A percentile compares a stretch with the other conserved stretches of the same genome.
Evolutionary conservation across 2,888 invertebrate species (phyloP).

Genomic region (Eugnorisma glareosa): DNA sequence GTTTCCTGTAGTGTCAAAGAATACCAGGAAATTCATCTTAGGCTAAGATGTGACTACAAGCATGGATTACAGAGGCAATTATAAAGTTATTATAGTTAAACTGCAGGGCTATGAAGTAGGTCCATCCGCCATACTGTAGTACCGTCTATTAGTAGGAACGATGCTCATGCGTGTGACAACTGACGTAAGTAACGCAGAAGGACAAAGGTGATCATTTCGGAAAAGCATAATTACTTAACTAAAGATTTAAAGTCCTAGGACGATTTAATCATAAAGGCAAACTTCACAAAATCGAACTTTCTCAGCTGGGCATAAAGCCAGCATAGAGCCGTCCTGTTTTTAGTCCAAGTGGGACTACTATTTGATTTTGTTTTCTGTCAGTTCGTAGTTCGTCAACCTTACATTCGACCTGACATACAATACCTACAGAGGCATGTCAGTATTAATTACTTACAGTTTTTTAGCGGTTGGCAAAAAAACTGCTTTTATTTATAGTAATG

Average conservation of each 20-base stretch:
- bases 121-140: background rate
- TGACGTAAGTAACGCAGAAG: background rate
- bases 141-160: background rate
- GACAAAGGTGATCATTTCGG: background rate
- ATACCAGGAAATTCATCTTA: too few relatives aligned
- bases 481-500: slow-evolving; percentile 67
- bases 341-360: slow-evolving; percentile 30
- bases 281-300: background rate
- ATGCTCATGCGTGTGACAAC: background rate
- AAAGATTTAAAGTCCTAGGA: background rate
- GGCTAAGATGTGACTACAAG: too few relatives aligned
- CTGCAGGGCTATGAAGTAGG: background rate
- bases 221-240: background rate
- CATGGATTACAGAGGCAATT: too few relatives aligned
- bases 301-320: background rate
- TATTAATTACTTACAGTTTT: slow-evolving; percentile 69
- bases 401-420: slow-evolving; percentile 65
- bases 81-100: background rate
- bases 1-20: background rate
- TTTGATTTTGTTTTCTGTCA: slow-evolving; percentile 12
- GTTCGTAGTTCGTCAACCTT: slow-evolving; percentile 68
- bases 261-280: background rate
- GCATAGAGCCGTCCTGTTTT: background rate
- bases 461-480: slow-evolving; percentile 70
- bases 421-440: slow-evolving; percentile 66